Evolutionary conservation across 1,140 invertebrate species (phyloP), one percentile per base, ranked within the genome.

Genomic region (Caenorhabditis brenneri): DNA sequence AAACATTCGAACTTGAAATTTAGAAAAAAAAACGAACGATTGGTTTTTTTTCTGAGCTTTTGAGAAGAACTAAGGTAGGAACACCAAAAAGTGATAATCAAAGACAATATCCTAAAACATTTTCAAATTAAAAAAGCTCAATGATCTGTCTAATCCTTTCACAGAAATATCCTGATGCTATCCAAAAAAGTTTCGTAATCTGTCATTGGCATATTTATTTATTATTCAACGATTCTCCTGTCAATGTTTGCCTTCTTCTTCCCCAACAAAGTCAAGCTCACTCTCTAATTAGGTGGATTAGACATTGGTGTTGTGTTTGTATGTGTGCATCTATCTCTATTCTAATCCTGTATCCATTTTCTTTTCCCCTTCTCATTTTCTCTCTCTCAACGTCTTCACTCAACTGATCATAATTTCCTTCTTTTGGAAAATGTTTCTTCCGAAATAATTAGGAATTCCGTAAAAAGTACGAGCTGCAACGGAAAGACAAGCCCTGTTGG

Each of bases 231-330:
- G 27, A 55, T 51, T 51, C 19, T 5, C 12, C 5, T 42, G 39
- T 42, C 39, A 51, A 51, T 55, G 53, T 55, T 55, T 55, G 53
- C 22, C 53, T 6, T 55, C 53, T 22, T 29, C 6, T 29, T 55
- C n/a, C n/a, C n/a, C n/a, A n/a, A n/a, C n/a, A n/a, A n/a, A n/a
- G n/a, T n/a, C 53, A 22, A 6, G 7, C 53, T 55, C 22, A n/a
- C n/a, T 55, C 53, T 55, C 53, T 55, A 55, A 55, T 55, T 55
- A 55, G 24, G 53, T 55, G 53, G 22, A 55, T 55, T 55, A 55
- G 51, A 27, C 15, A 7, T n/a, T n/a, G 51, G 24, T 27, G 1
- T 0, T n/a, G 15, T 51, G 2, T 22, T 16, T n/a, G 15, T 51
- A n/a, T 51, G 49, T 51, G 5, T 55, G 6, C 27, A n/a, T 55